phyloP scores from a whole-genome alignment of 2,888 invertebrate genomes.

The Diplazon laetatorius region DNA sequence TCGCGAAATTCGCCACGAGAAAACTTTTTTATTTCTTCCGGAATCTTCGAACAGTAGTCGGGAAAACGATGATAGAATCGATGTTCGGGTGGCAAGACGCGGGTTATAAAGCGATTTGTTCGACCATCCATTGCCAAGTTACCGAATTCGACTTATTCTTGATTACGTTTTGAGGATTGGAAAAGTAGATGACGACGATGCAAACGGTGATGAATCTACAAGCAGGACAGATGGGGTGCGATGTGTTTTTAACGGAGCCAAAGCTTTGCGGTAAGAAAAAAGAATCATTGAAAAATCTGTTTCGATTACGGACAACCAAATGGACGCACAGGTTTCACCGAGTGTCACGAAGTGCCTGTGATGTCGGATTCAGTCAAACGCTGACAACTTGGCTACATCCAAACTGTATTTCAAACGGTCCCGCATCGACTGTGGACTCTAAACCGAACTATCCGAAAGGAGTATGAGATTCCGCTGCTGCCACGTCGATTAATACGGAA shows the following conservation, averaged over 20 bases:
- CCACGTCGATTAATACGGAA: conserved; percentile 77
- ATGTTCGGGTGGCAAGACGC: conserved; percentile 61
- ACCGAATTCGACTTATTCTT: neutral
- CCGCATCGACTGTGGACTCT: conserved; percentile 62
- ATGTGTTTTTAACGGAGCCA: too few relatives aligned
- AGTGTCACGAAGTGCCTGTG: neutral
- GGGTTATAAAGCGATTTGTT: conserved; percentile 51
- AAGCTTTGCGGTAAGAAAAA: too few relatives aligned
- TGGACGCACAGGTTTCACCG: conserved; percentile 13
- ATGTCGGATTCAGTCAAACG: conserved; percentile 3
- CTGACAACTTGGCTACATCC: conserved; percentile 38
- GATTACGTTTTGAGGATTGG: conserved; percentile 9
- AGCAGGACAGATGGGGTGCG: conserved; percentile 15
- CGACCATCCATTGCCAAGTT: conserved; percentile 5
- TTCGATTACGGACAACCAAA: too few relatives aligned
- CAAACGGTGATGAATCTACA: neutral
- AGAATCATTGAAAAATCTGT: too few relatives aligned
- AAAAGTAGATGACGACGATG: neutral
- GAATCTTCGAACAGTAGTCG: conserved; percentile 35
- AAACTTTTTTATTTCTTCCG: conserved; percentile 59
- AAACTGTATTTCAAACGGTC: conserved; percentile 28
- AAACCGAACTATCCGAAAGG: conserved; percentile 68
- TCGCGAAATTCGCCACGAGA: conserved; percentile 7
- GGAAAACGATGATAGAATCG: conserved; percentile 65
- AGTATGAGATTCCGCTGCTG: conserved; percentile 56